A percentile compares a stretch with the other conserved stretches of the same genome.
These are phyloP conservation scores for Clivina fossor DNA, from an alignment of 2,888 invertebrate species.

Conservation along the genomic window DNA sequence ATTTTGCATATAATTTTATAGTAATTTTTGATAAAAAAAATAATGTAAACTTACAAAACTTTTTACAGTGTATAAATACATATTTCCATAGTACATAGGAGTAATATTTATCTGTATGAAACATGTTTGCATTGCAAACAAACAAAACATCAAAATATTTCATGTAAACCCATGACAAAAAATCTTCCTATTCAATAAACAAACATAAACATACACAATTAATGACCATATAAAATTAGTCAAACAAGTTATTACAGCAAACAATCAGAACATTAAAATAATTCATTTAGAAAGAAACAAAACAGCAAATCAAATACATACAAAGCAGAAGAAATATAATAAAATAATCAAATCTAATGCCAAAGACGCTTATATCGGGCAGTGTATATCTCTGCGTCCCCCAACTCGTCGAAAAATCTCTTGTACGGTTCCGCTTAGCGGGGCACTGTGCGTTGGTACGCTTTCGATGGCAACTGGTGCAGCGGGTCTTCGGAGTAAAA, in stretches of 20 bases:
- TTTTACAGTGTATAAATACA: too few species aligned
- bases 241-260: neutral
- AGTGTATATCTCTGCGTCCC: constrained; percentile 7
- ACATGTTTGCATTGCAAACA: too few species aligned
- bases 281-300: neutral
- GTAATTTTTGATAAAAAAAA: too few species aligned
- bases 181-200: too few species aligned
- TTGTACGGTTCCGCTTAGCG: constrained; percentile 12
- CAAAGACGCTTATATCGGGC: constrained; percentile 18
- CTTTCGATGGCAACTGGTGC: constrained; percentile 46
- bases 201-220: too few species aligned
- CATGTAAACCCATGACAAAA: too few species aligned
- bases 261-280: neutral
- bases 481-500: constrained; percentile 42
- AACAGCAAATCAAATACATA: neutral
- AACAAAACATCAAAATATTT: too few species aligned
- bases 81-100: too few species aligned
- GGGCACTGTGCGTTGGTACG: constrained; percentile 42
- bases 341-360: neutral
- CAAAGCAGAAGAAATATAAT: neutral
- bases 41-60: too few species aligned
- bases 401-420: neutral
- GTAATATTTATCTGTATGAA: too few species aligned
- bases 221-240: too few species aligned
- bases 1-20: too few species aligned